Evolutionary conservation across 2,797 vertebrate species (phyloP).

Genomic region (Enteromius trimaculatus): DNA sequence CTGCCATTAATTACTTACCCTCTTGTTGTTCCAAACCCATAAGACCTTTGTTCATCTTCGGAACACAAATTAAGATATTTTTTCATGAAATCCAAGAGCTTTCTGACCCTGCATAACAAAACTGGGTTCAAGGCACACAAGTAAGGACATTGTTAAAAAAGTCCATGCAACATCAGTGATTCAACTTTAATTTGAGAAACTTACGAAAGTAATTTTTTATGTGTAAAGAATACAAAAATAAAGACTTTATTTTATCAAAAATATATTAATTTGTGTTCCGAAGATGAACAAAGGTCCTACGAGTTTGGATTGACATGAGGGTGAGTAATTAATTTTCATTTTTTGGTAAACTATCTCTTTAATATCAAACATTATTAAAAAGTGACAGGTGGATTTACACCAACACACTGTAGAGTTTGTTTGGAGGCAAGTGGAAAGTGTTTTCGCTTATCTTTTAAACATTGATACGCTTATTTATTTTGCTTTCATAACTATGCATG

Average conservation of each 20-base stretch:
- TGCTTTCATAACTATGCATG: slow-evolving; percentile 6
- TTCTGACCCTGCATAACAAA: neutral
- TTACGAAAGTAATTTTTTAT: neutral
- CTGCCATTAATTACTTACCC: neutral
- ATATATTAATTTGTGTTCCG: neutral
- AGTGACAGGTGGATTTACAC: slow-evolving; percentile 12
- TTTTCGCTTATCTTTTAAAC: slow-evolving; percentile 20
- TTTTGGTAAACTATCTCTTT: neutral
- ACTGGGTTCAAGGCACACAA: neutral
- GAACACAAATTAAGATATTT: neutral
- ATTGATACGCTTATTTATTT: slow-evolving; percentile 19
- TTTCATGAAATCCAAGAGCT: neutral
- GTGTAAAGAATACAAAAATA: neutral
- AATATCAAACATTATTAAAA: neutral
- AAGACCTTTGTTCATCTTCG: neutral
- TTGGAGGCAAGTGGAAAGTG: slow-evolving; percentile 13
- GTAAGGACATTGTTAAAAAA: neutral
- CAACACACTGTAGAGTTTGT: neutral
- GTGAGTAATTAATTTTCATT: neutral
- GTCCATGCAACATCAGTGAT: neutral
- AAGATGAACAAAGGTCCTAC: neutral
- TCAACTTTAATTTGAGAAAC: neutral
- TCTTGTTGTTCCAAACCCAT: neutral
- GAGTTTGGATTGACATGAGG: neutral
- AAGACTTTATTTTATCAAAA: neutral